Percentiles rank a stretch among this genome's conserved stretches.
Conservation (phyloP, 2,888 invertebrate genomes). For the Eupithecia subumbrata region DNA sequence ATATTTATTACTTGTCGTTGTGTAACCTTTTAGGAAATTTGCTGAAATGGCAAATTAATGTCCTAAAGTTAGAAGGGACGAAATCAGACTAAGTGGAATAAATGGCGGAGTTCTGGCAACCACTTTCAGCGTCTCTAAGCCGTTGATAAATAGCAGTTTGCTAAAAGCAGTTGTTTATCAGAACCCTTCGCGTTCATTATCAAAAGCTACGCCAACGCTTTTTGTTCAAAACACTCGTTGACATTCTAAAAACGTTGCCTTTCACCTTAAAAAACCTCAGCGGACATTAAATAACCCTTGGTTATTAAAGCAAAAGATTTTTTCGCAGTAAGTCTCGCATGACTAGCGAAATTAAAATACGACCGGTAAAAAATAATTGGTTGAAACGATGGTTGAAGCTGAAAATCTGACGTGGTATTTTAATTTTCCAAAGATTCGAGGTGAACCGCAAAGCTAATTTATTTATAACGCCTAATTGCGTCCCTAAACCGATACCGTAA, state of each 20-base stretch:
- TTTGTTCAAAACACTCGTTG: conserved; percentile 46
- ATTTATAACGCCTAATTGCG: conserved; percentile 8
- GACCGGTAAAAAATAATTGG: neutral
- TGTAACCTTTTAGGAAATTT: neutral
- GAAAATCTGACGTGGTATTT: neutral
- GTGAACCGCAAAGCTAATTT: neutral
- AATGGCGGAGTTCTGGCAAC: conserved; percentile 15
- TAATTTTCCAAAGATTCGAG: conserved; percentile 1
- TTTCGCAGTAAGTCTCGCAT: neutral
- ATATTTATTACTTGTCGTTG: neutral
- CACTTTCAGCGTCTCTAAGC: conserved; percentile 20
- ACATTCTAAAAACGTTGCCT: conserved; percentile 42
- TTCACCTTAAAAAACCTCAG: conserved; percentile 33
- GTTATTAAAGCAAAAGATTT: neutral
- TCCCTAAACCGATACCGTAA: conserved; percentile 1
- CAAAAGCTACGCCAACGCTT: conserved; percentile 25
- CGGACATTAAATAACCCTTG: no score
- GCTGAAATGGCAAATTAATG: conserved; percentile 15
- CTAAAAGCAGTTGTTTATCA: conserved; percentile 15
- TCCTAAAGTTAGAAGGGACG: conserved; percentile 10
- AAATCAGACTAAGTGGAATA: conserved; percentile 23
- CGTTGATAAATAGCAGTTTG: conserved; percentile 39
- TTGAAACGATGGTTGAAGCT: neutral
- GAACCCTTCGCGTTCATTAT: conserved; percentile 32
- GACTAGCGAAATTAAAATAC: neutral